Evolutionary conservation across 2,797 vertebrate species (phyloP).

Genomic region (Chiropotes sagulatus): DNA sequence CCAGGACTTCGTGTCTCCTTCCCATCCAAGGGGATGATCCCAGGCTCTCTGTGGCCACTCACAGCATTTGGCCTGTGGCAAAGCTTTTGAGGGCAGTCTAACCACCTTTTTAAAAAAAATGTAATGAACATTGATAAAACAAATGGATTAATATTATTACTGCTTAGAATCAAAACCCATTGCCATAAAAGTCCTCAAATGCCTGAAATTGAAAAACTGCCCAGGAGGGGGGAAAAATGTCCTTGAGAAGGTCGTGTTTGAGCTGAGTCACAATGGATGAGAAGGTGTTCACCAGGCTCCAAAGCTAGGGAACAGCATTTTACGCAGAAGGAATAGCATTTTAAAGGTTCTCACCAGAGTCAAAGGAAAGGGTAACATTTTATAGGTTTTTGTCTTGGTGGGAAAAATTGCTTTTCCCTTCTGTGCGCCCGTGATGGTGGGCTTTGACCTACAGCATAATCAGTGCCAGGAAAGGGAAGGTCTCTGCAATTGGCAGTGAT

Average conservation of each 20-base stretch:
- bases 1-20: neutral
- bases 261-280: neutral
- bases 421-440: fast-evolving
- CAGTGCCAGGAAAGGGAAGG: neutral
- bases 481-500: neutral
- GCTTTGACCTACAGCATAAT: neutral
- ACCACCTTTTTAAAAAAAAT: neutral
- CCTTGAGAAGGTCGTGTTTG: neutral
- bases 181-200: neutral
- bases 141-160: neutral
- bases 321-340: neutral
- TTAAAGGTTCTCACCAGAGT: neutral
- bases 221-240: neutral
- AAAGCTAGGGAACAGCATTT: neutral
- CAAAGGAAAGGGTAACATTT: neutral
- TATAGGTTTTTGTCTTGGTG: neutral
- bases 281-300: neutral
- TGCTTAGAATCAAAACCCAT: neutral
- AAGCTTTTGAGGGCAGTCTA: neutral
- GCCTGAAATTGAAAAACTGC: neutral
- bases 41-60: neutral
- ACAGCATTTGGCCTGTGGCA: fast-evolving
- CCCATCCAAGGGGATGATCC: fast-evolving
- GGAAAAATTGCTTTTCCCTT: neutral
- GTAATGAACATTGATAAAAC: neutral